Evolutionary conservation across 1,140 invertebrate genomes (phyloP).

Genomic region (Campoletis sonorensis): DNA sequence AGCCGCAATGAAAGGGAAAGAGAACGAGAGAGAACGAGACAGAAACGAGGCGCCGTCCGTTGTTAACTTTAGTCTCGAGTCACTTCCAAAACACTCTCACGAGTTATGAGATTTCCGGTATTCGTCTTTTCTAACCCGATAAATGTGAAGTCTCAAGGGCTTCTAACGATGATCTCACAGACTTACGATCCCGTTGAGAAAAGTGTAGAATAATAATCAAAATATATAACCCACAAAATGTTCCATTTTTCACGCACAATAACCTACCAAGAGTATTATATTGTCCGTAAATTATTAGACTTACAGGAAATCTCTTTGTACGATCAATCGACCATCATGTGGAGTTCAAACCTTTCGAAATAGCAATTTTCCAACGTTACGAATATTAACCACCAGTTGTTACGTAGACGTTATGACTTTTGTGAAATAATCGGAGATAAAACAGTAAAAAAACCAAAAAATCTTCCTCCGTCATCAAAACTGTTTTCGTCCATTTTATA

Average conservation of each 20-base stretch:
- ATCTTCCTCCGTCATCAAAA: no score
- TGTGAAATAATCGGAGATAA: no score
- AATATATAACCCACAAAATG: neutral
- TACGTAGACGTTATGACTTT: no score
- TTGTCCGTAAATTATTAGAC: no score
- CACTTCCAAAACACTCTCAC: constrained; percentile 8
- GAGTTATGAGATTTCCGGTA: constrained; percentile 22
- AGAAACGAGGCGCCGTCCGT: constrained; percentile 1
- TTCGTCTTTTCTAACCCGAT: neutral
- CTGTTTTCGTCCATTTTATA: no score
- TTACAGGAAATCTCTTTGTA: no score
- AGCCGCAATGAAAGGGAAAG: neutral
- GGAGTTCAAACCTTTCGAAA: no score
- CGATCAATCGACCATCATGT: no score
- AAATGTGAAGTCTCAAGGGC: constrained; percentile 20
- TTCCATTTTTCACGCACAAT: neutral
- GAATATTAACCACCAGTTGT: no score
- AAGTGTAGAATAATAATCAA: neutral
- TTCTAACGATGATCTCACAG: constrained; percentile 5
- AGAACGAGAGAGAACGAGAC: neutral
- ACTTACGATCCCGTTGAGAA: neutral
- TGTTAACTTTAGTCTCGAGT: constrained; percentile 23
- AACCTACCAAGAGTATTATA: neutral
- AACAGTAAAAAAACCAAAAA: no score
- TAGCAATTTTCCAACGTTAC: no score